Evolutionary conservation across 2,113 vertebrate genomes (phyloP).

Genomic region (Lathamus discolor): DNA sequence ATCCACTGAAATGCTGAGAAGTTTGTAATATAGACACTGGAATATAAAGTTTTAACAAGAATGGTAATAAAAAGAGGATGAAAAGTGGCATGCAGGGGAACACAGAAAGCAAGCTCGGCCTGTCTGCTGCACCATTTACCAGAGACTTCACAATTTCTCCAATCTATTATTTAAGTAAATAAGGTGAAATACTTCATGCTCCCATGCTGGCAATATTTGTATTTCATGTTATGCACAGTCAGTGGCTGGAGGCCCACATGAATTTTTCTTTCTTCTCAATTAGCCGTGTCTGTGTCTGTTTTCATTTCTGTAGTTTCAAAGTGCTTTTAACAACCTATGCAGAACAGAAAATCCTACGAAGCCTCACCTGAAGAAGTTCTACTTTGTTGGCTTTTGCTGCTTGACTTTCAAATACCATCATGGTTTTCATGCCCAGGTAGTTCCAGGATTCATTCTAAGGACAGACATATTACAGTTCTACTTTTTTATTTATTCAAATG

Average conservation of each 20-base stretch:
- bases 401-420: neutral
- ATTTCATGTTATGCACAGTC: neutral
- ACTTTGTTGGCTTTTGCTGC: neutral
- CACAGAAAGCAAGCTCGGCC: neutral
- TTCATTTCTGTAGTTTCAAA: neutral
- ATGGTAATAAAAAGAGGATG: neutral
- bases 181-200: neutral
- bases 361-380: neutral
- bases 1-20: neutral
- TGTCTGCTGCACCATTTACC: neutral
- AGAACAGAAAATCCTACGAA: neutral
- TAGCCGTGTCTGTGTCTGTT: rapidly evolving
- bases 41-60: neutral
- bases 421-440: neutral
- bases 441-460: neutral
- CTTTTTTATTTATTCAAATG: neutral
- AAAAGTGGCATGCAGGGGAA: neutral
- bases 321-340: neutral
- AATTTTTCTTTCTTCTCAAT: neutral
- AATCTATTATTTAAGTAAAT: neutral
- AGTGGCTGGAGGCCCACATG: neutral
- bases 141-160: neutral
- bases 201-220: neutral
- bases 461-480: neutral
- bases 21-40: neutral